These are phyloP conservation scores for Gallirallus australis DNA, from an alignment of 2,797 vertebrate genomes.

Conservation along the genomic window DNA sequence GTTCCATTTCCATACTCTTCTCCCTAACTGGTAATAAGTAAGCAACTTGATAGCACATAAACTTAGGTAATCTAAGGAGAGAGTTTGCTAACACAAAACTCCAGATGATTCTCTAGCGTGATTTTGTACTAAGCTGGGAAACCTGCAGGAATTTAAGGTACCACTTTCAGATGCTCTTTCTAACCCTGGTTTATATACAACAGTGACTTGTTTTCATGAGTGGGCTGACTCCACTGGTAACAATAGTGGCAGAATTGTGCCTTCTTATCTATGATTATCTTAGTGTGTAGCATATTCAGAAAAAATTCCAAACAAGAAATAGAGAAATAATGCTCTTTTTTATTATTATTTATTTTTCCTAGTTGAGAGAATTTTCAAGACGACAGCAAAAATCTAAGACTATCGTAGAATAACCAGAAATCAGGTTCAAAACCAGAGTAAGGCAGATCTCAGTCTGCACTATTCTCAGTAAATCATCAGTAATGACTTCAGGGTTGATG, in stretches of 20 bases:
- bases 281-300: neutral
- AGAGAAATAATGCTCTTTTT: neutral
- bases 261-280: neutral
- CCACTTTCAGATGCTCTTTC: neutral
- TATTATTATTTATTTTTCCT: neutral
- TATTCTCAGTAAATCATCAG: neutral
- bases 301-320: neutral
- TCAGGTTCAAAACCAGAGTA: neutral
- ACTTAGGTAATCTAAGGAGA: neutral
- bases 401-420: neutral
- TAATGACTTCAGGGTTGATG: constrained; percentile 30
- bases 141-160: neutral
- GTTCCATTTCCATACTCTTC: neutral
- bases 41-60: neutral
- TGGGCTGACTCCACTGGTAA: neutral
- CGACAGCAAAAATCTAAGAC: neutral
- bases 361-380: neutral
- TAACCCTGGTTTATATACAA: neutral
- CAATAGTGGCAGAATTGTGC: neutral
- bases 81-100: neutral
- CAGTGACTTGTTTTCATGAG: neutral
- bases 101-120: neutral
- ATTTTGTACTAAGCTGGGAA: neutral
- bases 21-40: neutral
- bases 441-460: constrained; percentile 7